Evolutionary conservation across 2,797 vertebrate species (phyloP), one percentile per base, ranked within the genome.

Genomic region (Gouania willdenowi): DNA sequence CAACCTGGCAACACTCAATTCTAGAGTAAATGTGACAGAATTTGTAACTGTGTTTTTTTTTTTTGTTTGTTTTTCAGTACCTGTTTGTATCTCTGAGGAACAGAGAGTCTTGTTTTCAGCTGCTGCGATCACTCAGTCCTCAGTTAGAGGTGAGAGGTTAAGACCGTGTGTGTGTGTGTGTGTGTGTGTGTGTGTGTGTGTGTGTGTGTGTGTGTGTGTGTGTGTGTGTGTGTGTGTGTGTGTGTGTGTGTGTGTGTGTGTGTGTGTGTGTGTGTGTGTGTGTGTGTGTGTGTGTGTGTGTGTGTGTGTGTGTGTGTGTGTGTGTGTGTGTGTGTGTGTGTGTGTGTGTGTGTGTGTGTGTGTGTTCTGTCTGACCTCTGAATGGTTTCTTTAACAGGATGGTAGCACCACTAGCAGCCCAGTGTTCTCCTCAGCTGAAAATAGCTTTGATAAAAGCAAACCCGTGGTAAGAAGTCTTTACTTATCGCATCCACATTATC

Each of bases 1-100:
- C 13, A 3, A 14, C 14, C 13, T 14, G 13, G 13, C 13, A 6
- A 12, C 43, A 19, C 3, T 11, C 3, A 3, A 29, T 36, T 49
- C 8, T 2, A 11, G 5, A 1, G 5, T 19, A 19, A 21, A 32
- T 25, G 22, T 4, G 19, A n/a, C 68, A 30, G 74, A 41, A 17
- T 15, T 41, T 16, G 8, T 4, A 1, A 1, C 24, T 21, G 22
- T 23, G 27, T 19, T 38, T 5, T 14, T 21, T 25, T 9, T 24
- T 1, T 18, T 18, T 5, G 20, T 20, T 20, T 20, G 1, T 20
- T 20, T 5, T 20, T 21, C 66, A 94, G 93, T 91, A 77, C 69
- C 74, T 92, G 26, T 94, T 95, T 10, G 80, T 90, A 73, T 92
- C 90, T 0, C 64, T 94, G 67, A 76, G 85, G 33, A 91, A 76